Base-by-base conservation (phyloP, 2,113 vertebrate genomes). In the Pluvialis apricaria region DNA sequence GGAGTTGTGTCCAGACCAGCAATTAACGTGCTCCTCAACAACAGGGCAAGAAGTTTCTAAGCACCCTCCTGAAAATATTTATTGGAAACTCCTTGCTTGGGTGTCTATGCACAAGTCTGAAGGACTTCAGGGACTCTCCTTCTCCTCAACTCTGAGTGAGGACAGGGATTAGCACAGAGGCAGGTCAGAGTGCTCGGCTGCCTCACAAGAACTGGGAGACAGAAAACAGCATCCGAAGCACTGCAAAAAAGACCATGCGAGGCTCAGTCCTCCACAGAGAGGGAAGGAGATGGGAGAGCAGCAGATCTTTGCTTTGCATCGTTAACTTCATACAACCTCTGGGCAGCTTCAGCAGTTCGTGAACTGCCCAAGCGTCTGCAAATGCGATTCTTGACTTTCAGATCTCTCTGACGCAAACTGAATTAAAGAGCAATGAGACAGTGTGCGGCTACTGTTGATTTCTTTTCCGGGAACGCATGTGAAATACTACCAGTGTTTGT, bases 401-500 rank as follows among this genome's bases (percentile, higher is more conserved):
- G 81, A 82, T 82, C 68, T 58, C 76, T 86, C 54, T 94, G 94
- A 94, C 77, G 82, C 81, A 94, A 92, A 79, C 44, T 3, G 2
- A 87, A 71, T 60, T 68, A 84, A 92, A 95, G 91, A 96, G 91
- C 95, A 79, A 19, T 16, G 65, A 82, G 91, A 86, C 2, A 72
- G 61, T 16, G 36, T 18, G 83, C 38, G 52, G 92, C 83, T 61
- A 78, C 95, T 69, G 86, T 61, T 34, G 81, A 80, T 73, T 91
- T 54, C 73, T 94, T 86, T 97, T 91, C 94, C 11, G 0, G 89
- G 95, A 96, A 97, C 6, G 5, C 73, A 65, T 55, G 91, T 76
- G 73, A 97, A 95, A 79, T 73, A 28, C 58, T 65, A 71, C 76
- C 86, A 82, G 73, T 82, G 91, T 95, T 96, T 94, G 84, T 87